These are phyloP conservation scores for Trichogramma dendrolimi DNA, from an alignment of 2,888 invertebrate species.

Conservation along the genomic window DNA sequence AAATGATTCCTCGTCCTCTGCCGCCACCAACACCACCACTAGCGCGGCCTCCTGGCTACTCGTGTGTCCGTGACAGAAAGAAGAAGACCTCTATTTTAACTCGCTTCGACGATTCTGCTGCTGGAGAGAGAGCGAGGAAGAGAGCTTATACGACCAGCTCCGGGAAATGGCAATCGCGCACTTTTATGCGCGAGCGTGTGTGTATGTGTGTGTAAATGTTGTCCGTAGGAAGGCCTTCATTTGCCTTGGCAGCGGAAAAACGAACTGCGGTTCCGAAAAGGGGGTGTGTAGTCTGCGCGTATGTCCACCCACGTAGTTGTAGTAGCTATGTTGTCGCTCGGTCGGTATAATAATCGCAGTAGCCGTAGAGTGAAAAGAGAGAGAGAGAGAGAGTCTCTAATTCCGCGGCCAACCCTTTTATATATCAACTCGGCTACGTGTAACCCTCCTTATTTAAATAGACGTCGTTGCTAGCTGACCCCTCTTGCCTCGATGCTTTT, in stretches of 20 bases:
- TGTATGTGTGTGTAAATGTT: too few relatives aligned
- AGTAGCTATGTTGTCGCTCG: not conserved
- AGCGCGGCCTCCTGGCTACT: not conserved
- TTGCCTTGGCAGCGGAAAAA: constrained; percentile 17
- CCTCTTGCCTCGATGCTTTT: not conserved
- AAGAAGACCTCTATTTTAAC: constrained; percentile 14
- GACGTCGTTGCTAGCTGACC: constrained; percentile 27
- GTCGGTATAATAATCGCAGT: constrained; percentile 41
- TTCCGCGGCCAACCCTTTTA: constrained; percentile 46
- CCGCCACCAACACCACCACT: not conserved
- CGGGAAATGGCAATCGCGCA: constrained; percentile 25
- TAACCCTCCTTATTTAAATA: constrained; percentile 45
- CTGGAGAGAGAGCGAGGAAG: not conserved
- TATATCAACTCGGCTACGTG: constrained; percentile 29
- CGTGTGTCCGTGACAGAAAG: not conserved
- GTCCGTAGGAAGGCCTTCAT: constrained; percentile 12
- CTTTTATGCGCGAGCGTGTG: constrained; percentile 10
- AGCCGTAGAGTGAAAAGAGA: not conserved
- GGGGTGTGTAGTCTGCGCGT: not conserved
- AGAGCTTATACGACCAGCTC: not conserved
- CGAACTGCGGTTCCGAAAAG: constrained; percentile 14
- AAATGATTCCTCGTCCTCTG: constrained; percentile 21
- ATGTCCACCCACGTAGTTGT: constrained; percentile 8
- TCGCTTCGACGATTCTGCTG: not conserved
- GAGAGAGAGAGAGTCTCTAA: constrained; percentile 41